Conservation (phyloP, 2,888 invertebrate genomes). For the Dynastes tityus region DNA sequence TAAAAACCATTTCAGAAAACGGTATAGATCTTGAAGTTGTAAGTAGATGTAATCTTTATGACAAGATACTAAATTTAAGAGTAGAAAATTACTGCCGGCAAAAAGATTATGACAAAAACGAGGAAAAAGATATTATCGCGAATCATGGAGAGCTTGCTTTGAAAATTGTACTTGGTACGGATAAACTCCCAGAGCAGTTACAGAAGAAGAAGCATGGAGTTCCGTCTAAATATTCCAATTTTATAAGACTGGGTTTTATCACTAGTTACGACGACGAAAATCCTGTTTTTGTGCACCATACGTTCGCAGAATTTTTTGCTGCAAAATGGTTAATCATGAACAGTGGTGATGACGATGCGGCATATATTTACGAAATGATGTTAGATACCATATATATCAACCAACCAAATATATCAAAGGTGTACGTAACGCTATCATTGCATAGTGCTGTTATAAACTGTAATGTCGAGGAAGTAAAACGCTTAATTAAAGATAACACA, state of each 20-base stretch:
- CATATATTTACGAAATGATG: not conserved
- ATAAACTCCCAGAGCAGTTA: not conserved
- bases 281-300: not conserved
- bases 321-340: not conserved
- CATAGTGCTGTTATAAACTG: not conserved
- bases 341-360: not conserved
- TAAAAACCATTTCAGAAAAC: not conserved
- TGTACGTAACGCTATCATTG: not conserved
- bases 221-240: not conserved
- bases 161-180: not conserved
- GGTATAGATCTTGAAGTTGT: not conserved
- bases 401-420: not conserved
- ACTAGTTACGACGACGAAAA: not conserved
- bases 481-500: not conserved
- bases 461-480: not conserved
- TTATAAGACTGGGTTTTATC: not conserved
- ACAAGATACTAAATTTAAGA: not conserved
- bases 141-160: not conserved
- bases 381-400: not conserved
- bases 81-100: slow-evolving; percentile 32
- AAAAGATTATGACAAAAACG: not conserved
- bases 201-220: not conserved
- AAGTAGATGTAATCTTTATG: not conserved
- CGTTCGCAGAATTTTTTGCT: slow-evolving; percentile 7
- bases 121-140: not conserved